Evolutionary conservation across 2,888 invertebrate genomes (phyloP).

Genomic region (Drosophila nr. perissopoda): DNA sequence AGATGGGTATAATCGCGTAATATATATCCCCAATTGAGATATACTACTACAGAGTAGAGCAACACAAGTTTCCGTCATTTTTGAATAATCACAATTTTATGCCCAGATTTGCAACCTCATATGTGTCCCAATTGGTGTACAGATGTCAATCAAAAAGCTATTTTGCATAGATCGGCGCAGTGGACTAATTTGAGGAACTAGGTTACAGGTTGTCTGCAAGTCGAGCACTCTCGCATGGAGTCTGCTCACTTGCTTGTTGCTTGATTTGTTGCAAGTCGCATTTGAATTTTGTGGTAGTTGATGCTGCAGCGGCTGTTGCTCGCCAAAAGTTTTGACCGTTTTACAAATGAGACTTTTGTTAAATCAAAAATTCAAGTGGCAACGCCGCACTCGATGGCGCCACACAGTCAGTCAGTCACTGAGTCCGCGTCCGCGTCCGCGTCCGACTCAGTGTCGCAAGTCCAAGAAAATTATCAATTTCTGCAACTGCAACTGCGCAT

Average conservation of each 20-base stretch:
- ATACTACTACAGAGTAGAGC: neutral
- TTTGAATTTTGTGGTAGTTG: conserved; percentile 51
- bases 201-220: conserved; percentile 14
- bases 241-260: conserved; percentile 3
- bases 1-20: neutral
- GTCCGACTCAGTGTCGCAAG: conserved; percentile 3
- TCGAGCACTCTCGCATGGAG: neutral
- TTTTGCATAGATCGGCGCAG: neutral
- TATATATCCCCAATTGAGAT: neutral
- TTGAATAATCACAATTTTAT: neutral
- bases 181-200: neutral
- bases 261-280: conserved; percentile 42
- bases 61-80: no score
- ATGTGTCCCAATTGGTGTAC: neutral
- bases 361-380: conserved; percentile 79
- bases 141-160: neutral
- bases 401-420: conserved; percentile 51
- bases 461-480: conserved; percentile 73
- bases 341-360: conserved; percentile 78
- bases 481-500: conserved; percentile 41
- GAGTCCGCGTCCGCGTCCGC: conserved; percentile 5
- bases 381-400: conserved; percentile 76
- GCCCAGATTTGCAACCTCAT: neutral
- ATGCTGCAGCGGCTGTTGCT: conserved; percentile 16
- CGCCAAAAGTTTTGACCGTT: conserved; percentile 53